These are phyloP conservation scores for Oreonectes daqikongensis DNA, from an alignment of 2,797 vertebrate genomes.

Conservation along the genomic window DNA sequence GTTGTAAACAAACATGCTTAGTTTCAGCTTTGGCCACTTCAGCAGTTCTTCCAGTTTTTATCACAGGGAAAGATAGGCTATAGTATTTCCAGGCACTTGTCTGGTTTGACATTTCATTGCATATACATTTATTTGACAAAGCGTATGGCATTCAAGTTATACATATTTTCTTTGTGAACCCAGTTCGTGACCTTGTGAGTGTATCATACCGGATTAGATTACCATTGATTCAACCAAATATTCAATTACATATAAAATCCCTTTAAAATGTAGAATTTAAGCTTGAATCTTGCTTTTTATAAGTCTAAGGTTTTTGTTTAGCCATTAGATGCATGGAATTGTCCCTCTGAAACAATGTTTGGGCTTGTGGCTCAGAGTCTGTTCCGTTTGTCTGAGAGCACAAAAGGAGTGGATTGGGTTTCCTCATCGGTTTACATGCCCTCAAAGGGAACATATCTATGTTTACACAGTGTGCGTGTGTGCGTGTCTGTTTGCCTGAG, in stretches of 20 bases:
- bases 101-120: background rate
- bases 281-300: background rate
- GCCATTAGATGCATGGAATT: background rate
- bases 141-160: background rate
- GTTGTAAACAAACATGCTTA: background rate
- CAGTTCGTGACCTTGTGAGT: background rate
- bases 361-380: constrained; percentile 20
- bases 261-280: background rate
- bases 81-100: background rate
- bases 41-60: constrained; percentile 13
- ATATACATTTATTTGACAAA: background rate
- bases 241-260: background rate
- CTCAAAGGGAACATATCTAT: constrained; percentile 30
- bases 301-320: background rate
- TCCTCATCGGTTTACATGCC: constrained; percentile 51
- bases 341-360: constrained; percentile 6
- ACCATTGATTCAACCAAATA: background rate
- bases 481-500: constrained; percentile 12
- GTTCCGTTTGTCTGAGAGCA: constrained; percentile 28
- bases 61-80: background rate
- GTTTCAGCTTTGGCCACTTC: background rate
- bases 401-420: constrained; percentile 51
- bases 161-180: background rate
- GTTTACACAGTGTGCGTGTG: constrained; percentile 27
- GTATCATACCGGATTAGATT: background rate